Conservation (phyloP, 37 sponge, comb jelly and placozoan genomes). For the Dysidea cf. avara region DNA sequence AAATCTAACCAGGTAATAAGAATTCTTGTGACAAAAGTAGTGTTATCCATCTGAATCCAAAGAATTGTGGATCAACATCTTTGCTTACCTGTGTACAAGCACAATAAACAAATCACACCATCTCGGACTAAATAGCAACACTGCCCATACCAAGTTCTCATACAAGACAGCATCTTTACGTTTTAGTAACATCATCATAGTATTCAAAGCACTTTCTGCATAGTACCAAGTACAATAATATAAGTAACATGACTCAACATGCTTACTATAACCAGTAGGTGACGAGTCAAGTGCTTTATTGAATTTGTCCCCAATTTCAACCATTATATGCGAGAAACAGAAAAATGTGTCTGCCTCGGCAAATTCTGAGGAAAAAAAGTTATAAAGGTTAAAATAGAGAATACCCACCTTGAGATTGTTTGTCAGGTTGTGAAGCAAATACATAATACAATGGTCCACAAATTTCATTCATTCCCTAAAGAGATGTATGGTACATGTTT, state of each 20-base stretch:
- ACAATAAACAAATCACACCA: not conserved
- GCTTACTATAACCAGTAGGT: slow-evolving; percentile 75
- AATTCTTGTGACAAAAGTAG: slow-evolving; percentile 96
- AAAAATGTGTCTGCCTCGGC: slow-evolving; percentile 98
- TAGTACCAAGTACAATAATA: not conserved
- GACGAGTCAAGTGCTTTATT: slow-evolving; percentile 86
- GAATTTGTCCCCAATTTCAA: slow-evolving; percentile 93
- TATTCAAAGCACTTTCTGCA: no score
- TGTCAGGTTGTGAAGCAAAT: slow-evolving; percentile 83
- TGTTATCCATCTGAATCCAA: slow-evolving; percentile 92
- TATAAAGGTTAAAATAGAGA: not conserved
- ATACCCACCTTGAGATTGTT: slow-evolving; percentile 69
- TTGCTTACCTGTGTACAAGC: slow-evolving; percentile 33
- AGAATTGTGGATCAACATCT: slow-evolving; percentile 77
- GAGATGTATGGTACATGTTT: not conserved
- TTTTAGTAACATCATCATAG: no score
- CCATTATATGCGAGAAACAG: slow-evolving; percentile 94
- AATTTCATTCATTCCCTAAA: slow-evolving; percentile 97
- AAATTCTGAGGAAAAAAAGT: slow-evolving; percentile 30
- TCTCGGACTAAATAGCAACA: not conserved
- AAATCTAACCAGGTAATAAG: slow-evolving; percentile 75
- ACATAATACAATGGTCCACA: slow-evolving; percentile 94
- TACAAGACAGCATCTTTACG: no score
- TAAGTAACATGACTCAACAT: not conserved
- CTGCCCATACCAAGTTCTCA: no score